phyloP scores from a whole-genome alignment of 2,888 invertebrate genomes.

The Drosophila pegasa region DNA sequence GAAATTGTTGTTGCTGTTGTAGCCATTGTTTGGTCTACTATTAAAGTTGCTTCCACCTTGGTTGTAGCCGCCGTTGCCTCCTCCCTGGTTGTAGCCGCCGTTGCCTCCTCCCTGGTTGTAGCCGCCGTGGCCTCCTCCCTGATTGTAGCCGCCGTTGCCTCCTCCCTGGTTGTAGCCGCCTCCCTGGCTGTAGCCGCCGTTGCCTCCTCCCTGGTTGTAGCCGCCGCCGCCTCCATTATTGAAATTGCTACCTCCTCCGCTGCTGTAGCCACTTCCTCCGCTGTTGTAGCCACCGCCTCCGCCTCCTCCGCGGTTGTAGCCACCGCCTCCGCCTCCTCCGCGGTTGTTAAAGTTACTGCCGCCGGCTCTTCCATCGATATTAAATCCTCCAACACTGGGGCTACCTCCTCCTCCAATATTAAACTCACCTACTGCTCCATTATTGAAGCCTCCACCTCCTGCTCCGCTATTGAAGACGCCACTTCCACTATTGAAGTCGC shows the following conservation, averaged over 20 bases:
- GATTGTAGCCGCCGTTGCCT: background rate
- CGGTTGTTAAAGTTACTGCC: background rate
- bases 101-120: too few species aligned
- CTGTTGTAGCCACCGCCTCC: background rate
- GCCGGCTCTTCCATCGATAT: background rate
- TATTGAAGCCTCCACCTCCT: background rate
- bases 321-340: background rate
- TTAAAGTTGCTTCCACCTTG: background rate
- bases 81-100: background rate
- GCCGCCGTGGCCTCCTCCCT: too few species aligned
- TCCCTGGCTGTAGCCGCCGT: background rate
- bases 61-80: background rate
- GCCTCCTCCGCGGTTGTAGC: background rate
- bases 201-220: background rate
- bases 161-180: background rate
- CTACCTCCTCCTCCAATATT: background rate
- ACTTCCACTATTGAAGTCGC: background rate
- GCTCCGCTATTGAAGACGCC: conserved; percentile 1
- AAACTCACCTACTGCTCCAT: background rate
- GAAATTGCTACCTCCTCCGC: background rate
- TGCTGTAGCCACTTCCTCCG: conserved; percentile 1
- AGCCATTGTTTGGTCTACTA: background rate
- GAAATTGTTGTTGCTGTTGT: conserved; percentile 3
- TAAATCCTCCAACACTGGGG: too few species aligned
- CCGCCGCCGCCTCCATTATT: background rate